These are phyloP conservation scores for Turritopsis rubra DNA, from an alignment of 30 jellyfish, hydroid and myxozoan genomes.

Conservation along the genomic window DNA sequence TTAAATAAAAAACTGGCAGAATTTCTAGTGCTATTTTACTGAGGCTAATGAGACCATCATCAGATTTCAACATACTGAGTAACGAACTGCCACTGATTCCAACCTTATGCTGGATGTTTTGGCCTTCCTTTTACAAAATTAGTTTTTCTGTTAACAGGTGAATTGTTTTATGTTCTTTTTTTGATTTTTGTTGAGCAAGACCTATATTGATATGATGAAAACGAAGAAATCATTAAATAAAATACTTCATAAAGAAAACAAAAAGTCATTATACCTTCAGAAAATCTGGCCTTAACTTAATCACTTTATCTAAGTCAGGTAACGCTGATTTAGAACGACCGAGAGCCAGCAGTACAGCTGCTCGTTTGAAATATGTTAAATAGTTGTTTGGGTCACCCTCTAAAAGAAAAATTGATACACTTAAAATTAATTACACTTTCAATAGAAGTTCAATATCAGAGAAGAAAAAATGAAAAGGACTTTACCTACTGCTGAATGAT, in stretches of 20 bases:
- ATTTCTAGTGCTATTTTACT: too few species aligned
- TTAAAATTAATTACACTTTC: background rate
- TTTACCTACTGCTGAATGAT: constrained; percentile 95
- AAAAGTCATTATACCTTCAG: constrained; percentile 39
- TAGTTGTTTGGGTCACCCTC: constrained; percentile 91
- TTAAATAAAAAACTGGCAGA: too few species aligned
- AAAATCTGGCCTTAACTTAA: constrained; percentile 77
- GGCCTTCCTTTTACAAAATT: too few species aligned
- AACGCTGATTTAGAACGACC: constrained; percentile 93
- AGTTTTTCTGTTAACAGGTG: too few species aligned
- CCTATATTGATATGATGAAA: too few species aligned
- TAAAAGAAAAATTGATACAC: constrained; percentile 16
- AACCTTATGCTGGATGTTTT: too few species aligned
- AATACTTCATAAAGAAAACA: background rate
- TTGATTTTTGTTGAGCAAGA: too few species aligned
- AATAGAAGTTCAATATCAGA: background rate
- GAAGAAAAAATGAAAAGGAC: background rate
- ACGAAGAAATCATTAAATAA: background rate
- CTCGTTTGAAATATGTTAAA: constrained; percentile 89
- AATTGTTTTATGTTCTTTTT: too few species aligned
- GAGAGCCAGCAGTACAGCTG: constrained; percentile 89
- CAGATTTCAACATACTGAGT: too few species aligned
- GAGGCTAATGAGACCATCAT: too few species aligned
- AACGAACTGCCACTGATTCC: too few species aligned
- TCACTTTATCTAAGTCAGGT: constrained; percentile 73